Evolutionary conservation across 1,140 invertebrate genomes (phyloP), one percentile per base, ranked within the genome.

Genomic region (Harpegnathos saltator): DNA sequence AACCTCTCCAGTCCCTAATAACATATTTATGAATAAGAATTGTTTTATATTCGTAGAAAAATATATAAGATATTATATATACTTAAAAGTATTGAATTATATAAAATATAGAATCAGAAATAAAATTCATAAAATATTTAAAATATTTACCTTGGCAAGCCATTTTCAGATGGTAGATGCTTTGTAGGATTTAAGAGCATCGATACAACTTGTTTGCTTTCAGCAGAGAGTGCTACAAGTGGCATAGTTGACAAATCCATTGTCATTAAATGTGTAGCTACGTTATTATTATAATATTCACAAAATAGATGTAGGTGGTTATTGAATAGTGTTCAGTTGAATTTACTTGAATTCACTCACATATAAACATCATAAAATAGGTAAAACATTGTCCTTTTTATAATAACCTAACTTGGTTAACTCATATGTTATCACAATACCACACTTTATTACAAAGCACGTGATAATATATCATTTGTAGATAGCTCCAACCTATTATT

Each of bases 1-100:
- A 89, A 24, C 96, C 96, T 84, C 96, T 94, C 96, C 96, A 97
- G 91, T 97, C 96, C 78, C 96, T 96, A 83, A 50, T 93, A 89
- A 90, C 44, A 69, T 71, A 54, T 26, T 62, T 81, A 74, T 65
- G 63, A 75, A 84, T 78, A 80, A 81, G 65, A 48, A 58, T 82
- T 54, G 68, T 81, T 59, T 24, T 22, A 80, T 29, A 54, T 50
- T 72, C 48, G 56, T 17, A 7, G 11, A 69, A 0, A 44, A 0
- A 44, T 44, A 44, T 44, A 9, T 44, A 44, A 44, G 38, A 44
- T 44, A 5, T 44, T 11, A 44, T 44, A 44, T 44, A 44, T 44
- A 44, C 5, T 5, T 33, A 33, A 33, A 5, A 66, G 44, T 59
- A 44, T 69, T 54, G n/a, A n/a, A 82, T 50, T 78, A 12, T 33